phyloP scores from a whole-genome alignment of 2,113 vertebrate species.

The Aspidoscelis tigris region DNA sequence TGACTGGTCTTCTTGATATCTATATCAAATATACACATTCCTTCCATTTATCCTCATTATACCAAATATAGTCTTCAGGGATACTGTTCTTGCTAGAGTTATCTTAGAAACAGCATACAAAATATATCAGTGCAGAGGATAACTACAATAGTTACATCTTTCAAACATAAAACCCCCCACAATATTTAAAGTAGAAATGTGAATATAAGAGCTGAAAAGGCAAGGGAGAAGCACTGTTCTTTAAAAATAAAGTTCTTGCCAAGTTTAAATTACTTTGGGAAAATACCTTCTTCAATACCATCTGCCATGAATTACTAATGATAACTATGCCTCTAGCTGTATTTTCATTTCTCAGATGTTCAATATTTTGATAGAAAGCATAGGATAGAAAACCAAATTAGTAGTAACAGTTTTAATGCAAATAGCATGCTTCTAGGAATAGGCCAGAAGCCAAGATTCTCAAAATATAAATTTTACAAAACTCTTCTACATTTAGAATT shows the following conservation, averaged over 20 bases:
- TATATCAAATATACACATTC: too few species aligned
- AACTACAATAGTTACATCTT: background rate
- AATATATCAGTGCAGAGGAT: background rate
- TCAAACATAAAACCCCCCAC: background rate
- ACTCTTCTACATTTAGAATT: too few species aligned
- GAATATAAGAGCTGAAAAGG: background rate
- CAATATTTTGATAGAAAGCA: too few species aligned
- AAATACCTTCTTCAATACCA: background rate
- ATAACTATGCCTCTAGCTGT: background rate
- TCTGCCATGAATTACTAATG: background rate
- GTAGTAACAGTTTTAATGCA: too few species aligned
- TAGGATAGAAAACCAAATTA: too few species aligned
- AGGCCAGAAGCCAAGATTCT: too few species aligned
- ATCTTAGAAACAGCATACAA: background rate
- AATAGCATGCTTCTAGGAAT: too few species aligned
- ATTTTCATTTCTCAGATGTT: too few species aligned
- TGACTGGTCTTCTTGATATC: too few species aligned
- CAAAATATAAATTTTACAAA: too few species aligned
- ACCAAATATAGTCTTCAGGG: background rate
- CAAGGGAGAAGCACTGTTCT: background rate
- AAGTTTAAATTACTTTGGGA: background rate
- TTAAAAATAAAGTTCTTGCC: background rate
- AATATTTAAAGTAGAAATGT: background rate
- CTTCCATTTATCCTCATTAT: background rate
- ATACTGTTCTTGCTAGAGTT: background rate